Evolutionary conservation across 2,888 invertebrate species (phyloP).

Genomic region (Blastobasis adustella): DNA sequence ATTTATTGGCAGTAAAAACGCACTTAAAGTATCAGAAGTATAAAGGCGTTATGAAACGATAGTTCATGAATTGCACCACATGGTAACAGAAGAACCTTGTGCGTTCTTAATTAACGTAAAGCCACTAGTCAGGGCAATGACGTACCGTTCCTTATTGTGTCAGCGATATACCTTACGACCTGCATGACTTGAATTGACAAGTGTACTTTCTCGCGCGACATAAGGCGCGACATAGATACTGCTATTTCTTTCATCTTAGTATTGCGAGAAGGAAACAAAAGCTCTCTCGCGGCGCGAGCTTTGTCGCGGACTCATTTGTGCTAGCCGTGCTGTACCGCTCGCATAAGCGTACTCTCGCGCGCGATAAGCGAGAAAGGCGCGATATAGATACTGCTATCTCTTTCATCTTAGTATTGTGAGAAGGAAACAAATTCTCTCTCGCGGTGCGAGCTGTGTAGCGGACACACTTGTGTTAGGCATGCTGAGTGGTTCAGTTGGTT

Average conservation of each 20-base stretch:
- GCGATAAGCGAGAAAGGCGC: neutral
- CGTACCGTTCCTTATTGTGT: conserved; percentile 4
- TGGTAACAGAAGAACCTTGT: conserved; percentile 3
- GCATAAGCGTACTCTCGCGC: neutral
- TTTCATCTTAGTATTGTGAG: no score
- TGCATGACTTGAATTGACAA: no score
- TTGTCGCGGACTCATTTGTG: no score
- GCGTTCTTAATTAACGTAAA: conserved; percentile 11
- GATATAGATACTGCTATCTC: neutral
- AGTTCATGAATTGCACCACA: neutral
- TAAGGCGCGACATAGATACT: neutral
- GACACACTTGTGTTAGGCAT: no score
- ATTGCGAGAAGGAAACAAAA: neutral
- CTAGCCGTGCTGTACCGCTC: no score
- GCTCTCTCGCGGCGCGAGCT: no score
- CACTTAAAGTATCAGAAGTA: no score
- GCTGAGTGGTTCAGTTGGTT: no score
- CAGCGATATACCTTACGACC: no score
- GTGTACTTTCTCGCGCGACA: neutral
- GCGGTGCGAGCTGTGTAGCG: no score
- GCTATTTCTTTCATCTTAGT: neutral
- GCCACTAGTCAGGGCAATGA: conserved; percentile 10
- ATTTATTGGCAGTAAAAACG: no score
- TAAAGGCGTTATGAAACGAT: neutral
- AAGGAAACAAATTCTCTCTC: no score